These are phyloP conservation scores for Delia radicum DNA, from an alignment of 1,140 invertebrate species.

Conservation along the genomic window DNA sequence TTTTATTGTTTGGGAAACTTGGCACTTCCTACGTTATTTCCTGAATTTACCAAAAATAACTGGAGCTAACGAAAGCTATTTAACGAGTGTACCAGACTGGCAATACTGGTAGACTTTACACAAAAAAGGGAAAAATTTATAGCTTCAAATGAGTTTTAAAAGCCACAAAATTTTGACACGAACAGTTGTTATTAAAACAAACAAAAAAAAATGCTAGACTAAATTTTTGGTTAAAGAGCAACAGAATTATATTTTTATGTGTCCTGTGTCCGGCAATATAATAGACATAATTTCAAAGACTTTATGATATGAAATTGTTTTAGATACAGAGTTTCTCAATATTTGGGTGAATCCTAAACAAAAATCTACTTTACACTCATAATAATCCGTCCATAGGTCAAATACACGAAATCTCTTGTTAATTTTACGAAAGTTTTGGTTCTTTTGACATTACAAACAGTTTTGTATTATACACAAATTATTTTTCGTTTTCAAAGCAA, in stretches of 20 bases:
- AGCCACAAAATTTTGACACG: neutral
- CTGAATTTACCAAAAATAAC: neutral
- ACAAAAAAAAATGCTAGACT: neutral
- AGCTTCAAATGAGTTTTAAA: neutral
- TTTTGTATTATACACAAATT: too few relatives aligned
- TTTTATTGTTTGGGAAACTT: neutral
- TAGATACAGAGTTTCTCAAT: too few relatives aligned
- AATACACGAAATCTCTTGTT: too few relatives aligned
- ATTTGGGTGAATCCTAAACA: too few relatives aligned
- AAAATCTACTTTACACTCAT: too few relatives aligned
- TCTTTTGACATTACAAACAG: too few relatives aligned
- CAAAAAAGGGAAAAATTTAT: neutral
- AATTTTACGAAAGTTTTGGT: too few relatives aligned
- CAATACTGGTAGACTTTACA: neutral
- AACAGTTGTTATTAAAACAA: neutral
- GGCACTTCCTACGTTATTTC: slow-evolving; percentile 18
- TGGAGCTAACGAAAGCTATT: neutral
- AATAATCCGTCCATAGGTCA: too few relatives aligned
- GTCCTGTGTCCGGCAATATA: neutral
- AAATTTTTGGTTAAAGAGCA: neutral
- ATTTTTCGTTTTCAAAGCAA: too few relatives aligned
- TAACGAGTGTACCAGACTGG: slow-evolving; percentile 10
- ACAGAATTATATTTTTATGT: too few relatives aligned
- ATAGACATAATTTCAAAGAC: neutral
- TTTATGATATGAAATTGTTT: neutral